Evolutionary conservation across 2,888 invertebrate species (phyloP).

Genomic region (Teleogryllus oceanicus): DNA sequence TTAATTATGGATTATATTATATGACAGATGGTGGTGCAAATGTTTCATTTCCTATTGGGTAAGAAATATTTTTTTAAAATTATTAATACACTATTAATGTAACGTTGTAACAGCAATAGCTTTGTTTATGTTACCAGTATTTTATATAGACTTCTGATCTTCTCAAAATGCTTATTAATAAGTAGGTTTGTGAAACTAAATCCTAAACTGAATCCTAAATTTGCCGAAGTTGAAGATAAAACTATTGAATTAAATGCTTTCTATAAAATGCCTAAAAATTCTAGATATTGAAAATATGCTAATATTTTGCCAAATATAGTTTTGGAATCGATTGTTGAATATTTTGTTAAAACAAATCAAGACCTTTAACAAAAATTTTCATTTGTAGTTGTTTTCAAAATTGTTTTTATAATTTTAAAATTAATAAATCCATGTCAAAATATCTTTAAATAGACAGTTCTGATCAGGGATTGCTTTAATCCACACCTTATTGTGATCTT

Average conservation of each 20-base stretch:
- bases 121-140: no score
- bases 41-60: slow-evolving; percentile 87
- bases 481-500: no score
- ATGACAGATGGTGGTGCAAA: slow-evolving; percentile 85
- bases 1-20: slow-evolving; percentile 89
- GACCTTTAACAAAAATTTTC: no score
- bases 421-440: no score
- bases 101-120: no score
- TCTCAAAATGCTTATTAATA: background rate
- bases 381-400: no score
- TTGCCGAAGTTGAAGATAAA: background rate
- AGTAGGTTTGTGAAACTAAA: background rate
- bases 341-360: background rate
- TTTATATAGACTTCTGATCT: no score
- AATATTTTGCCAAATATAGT: background rate
- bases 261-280: slow-evolving; percentile 20
- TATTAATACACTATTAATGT: no score
- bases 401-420: no score
- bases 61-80: slow-evolving; percentile 43
- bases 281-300: background rate
- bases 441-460: no score
- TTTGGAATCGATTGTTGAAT: background rate
- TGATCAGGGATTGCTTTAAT: no score
- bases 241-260: slow-evolving; percentile 28
- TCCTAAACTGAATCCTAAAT: no score